Percentiles rank a stretch among this genome's conserved stretches.
Conservation (phyloP, 2,888 invertebrate species). For the Belgica antarctica region DNA sequence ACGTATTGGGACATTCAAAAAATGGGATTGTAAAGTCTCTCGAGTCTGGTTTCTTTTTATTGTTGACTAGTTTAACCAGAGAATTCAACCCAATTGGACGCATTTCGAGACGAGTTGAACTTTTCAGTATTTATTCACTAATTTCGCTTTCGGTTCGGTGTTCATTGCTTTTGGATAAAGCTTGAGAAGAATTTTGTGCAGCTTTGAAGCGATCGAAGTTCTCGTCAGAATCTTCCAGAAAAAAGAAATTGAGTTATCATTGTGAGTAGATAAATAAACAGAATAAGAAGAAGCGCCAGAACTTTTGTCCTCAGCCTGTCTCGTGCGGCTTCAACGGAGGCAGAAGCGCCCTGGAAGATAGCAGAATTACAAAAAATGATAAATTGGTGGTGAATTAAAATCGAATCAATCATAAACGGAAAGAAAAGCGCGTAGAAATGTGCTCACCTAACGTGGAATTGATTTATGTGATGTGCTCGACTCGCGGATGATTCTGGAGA, state of each 20-base stretch:
- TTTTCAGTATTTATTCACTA: neutral
- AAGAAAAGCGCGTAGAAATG: conserved; percentile 21
- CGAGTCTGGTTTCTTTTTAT: conserved; percentile 16
- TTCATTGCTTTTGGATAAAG: neutral
- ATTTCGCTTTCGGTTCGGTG: neutral
- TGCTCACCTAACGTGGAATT: conserved; percentile 18
- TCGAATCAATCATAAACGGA: conserved; percentile 32
- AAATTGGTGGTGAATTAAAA: conserved; percentile 43
- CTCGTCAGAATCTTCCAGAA: neutral
- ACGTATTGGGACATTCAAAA: neutral
- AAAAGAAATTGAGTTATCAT: neutral
- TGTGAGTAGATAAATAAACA: neutral
- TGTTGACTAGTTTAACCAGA: conserved; percentile 13
- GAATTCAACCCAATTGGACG: conserved; percentile 9
- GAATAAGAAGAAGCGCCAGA: neutral
- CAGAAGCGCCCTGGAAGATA: neutral
- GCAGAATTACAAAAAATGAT: conserved; percentile 34
- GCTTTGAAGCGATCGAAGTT: neutral
- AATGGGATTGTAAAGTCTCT: neutral
- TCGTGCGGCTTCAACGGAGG: neutral
- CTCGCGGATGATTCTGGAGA: neutral
- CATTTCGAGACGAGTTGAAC: neutral
- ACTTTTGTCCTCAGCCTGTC: neutral
- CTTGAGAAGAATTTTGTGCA: neutral
- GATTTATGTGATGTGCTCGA: conserved; percentile 25